phyloP scores from a whole-genome alignment of 2,888 invertebrate genomes.

The Meandrusa payeni region DNA sequence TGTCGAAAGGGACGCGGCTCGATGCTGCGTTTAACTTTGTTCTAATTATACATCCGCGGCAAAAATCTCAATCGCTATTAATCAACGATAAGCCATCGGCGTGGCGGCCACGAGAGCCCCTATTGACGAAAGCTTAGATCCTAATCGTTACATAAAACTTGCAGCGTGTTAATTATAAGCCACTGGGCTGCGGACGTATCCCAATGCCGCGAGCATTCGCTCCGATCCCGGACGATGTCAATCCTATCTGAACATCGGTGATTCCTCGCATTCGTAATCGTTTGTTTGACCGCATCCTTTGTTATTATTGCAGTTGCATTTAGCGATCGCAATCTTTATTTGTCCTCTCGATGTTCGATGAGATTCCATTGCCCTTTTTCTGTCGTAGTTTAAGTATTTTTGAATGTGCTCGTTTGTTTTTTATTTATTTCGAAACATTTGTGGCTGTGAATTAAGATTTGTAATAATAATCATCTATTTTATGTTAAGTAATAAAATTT shows the following conservation, averaged over 20 bases:
- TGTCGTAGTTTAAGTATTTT: background rate
- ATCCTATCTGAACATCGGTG: constrained; percentile 64
- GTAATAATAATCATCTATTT: too few species aligned
- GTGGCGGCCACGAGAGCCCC: constrained; percentile 68
- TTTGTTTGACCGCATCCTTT: constrained; percentile 60
- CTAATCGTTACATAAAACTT: constrained; percentile 80
- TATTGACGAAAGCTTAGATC: constrained; percentile 81
- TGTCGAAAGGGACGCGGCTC: constrained; percentile 57
- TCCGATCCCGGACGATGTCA: constrained; percentile 50
- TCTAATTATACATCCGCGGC: constrained; percentile 70
- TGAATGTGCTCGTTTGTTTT: background rate
- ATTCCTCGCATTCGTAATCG: constrained; percentile 62
- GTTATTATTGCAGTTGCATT: constrained; percentile 55
- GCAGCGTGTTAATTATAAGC: constrained; percentile 80
- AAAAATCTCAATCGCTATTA: constrained; percentile 77
- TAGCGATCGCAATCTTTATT: constrained; percentile 35
- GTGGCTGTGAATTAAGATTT: too few species aligned
- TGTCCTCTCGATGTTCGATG: constrained; percentile 29
- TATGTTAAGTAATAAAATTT: too few species aligned
- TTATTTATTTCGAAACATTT: too few species aligned
- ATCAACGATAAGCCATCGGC: constrained; percentile 73
- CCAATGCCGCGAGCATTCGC: constrained; percentile 50
- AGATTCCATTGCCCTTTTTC: constrained; percentile 4
- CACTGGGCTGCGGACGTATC: constrained; percentile 63
- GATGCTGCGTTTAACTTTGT: constrained; percentile 56